Conservation (phyloP, 2,888 invertebrate genomes). For the Liodrosophila aerea region DNA sequence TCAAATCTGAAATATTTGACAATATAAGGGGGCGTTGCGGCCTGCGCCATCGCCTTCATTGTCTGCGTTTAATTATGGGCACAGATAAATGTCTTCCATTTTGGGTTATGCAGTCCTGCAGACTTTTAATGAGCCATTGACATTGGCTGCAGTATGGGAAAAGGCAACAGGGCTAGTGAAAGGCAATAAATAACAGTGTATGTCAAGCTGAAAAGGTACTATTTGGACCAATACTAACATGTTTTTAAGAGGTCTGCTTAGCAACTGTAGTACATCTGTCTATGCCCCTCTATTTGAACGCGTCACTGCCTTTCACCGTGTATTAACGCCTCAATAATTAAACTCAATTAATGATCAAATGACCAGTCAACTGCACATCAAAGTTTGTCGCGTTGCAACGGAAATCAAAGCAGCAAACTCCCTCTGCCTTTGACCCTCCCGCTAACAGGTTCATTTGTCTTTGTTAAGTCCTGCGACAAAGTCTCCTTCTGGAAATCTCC, state of each 20-base stretch:
- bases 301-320: neutral
- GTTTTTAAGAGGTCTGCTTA: neutral
- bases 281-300: neutral
- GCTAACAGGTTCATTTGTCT: slow-evolving; percentile 74
- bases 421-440: slow-evolving; percentile 12
- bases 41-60: slow-evolving; percentile 27
- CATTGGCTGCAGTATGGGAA: slow-evolving; percentile 14
- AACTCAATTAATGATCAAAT: slow-evolving; percentile 65
- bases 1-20: slow-evolving; percentile 58
- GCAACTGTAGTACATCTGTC: neutral
- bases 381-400: slow-evolving; percentile 45
- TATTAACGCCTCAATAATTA: slow-evolving; percentile 65
- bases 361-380: slow-evolving; percentile 60
- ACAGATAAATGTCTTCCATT: slow-evolving; percentile 70
- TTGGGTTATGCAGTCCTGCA: slow-evolving; percentile 49
- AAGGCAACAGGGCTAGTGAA: neutral
- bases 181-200: neutral
- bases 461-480: slow-evolving; percentile 62
- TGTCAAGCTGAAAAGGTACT: slow-evolving; percentile 17
- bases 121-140: slow-evolving; percentile 64
- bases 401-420: slow-evolving; percentile 42
- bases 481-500: slow-evolving; percentile 28
- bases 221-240: neutral
- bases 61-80: slow-evolving; percentile 72
- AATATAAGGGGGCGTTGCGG: slow-evolving; percentile 38